Conservation (phyloP, 92 coral and sea anemone species). For the Nematostella vectensis region DNA sequence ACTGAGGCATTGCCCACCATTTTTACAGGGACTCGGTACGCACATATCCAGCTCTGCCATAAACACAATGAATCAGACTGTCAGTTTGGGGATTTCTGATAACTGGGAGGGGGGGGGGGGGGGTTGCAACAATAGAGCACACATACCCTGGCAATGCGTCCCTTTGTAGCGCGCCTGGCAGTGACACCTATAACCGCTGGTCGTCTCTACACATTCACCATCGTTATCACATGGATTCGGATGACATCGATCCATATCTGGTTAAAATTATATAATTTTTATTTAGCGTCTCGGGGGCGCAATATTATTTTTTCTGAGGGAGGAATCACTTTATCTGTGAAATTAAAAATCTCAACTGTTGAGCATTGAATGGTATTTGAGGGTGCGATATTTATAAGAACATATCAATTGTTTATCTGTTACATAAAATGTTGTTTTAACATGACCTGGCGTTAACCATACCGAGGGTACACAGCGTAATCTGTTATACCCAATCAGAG, state of each 20-base stretch:
- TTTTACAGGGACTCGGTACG: slow-evolving; percentile 66
- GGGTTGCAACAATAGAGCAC: too few relatives aligned
- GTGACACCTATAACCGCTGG: slow-evolving; percentile 69
- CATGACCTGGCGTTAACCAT: too few relatives aligned
- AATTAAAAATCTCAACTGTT: neutral
- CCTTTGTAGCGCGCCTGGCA: slow-evolving; percentile 84
- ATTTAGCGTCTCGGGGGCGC: neutral
- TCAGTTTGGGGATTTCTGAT: neutral
- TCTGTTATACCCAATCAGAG: too few relatives aligned
- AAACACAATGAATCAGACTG: neutral
- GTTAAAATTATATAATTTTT: neutral
- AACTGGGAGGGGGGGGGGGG: too few relatives aligned
- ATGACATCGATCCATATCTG: slow-evolving; percentile 72
- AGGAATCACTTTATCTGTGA: neutral
- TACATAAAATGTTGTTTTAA: too few relatives aligned
- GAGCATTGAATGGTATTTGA: too few relatives aligned
- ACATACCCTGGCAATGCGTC: slow-evolving; percentile 70
- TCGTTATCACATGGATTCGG: slow-evolving; percentile 84
- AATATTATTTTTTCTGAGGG: neutral
- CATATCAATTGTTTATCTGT: too few relatives aligned
- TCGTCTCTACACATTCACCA: slow-evolving; percentile 80
- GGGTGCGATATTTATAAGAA: too few relatives aligned
- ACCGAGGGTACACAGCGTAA: too few relatives aligned
- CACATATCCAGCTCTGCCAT: slow-evolving; percentile 62
- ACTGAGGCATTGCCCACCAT: slow-evolving; percentile 76